Percentiles rank a stretch among this genome's conserved stretches.
Evolutionary conservation across 2,113 vertebrate genomes (phyloP).

Genomic region (Athene cunicularia): DNA sequence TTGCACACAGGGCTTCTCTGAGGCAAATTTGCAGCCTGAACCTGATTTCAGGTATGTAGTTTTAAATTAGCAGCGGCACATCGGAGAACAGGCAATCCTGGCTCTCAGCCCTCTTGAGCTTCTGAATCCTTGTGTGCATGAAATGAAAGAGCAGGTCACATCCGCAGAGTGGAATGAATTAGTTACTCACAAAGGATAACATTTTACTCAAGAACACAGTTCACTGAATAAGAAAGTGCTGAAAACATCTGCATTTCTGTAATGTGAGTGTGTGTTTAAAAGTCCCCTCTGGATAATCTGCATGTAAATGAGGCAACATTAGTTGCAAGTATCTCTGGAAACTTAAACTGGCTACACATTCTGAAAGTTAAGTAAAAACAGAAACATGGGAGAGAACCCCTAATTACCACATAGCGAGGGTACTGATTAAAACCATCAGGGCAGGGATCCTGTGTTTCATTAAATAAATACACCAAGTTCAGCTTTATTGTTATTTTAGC

Average conservation of each 20-base stretch:
- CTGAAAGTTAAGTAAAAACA: slow-evolving; percentile 73
- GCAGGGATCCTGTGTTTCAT: slow-evolving; percentile 65
- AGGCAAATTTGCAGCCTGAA: not conserved
- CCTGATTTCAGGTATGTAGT: not conserved
- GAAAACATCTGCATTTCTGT: not conserved
- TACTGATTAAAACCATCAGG: slow-evolving; percentile 75
- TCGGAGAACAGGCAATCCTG: not conserved
- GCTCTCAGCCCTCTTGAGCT: not conserved
- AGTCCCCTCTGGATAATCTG: slow-evolving; percentile 34
- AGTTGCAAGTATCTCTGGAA: slow-evolving; percentile 56
- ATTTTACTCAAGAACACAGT: not conserved
- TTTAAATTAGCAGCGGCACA: not conserved
- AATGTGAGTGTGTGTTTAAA: not conserved
- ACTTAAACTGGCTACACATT: slow-evolving; percentile 53
- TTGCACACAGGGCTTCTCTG: not conserved
- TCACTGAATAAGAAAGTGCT: not conserved
- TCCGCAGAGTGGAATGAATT: not conserved
- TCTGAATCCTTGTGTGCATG: not conserved
- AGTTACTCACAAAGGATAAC: not conserved
- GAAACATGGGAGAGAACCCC: slow-evolving; percentile 52
- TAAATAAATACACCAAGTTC: slow-evolving; percentile 56
- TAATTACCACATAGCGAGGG: slow-evolving; percentile 65
- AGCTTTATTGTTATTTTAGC: slow-evolving; percentile 65
- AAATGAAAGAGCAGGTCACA: not conserved
- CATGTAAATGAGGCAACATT: slow-evolving; percentile 28